A percentile compares a stretch with the other conserved stretches of the same genome.
phyloP scores from a whole-genome alignment of 1,140 invertebrate genomes.

The Oreohelix idahoensis region DNA sequence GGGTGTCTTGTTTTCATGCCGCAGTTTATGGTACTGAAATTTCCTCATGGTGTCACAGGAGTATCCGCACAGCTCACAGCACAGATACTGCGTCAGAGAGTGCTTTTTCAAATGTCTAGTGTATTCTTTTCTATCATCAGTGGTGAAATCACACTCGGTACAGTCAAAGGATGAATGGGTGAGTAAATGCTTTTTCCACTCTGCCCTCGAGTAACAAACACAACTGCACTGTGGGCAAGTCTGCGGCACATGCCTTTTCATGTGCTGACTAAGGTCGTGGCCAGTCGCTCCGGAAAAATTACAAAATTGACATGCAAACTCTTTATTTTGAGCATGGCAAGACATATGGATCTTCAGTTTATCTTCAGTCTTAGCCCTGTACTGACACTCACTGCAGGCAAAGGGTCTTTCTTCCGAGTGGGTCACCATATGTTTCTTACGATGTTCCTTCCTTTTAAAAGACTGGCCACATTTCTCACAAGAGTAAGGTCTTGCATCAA shows the following conservation, averaged over 20 bases:
- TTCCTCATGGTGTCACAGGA: conserved; percentile 28
- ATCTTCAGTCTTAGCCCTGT: conserved; percentile 75
- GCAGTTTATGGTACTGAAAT: conserved; percentile 12
- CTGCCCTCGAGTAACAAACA: not conserved
- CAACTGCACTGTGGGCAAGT: not conserved
- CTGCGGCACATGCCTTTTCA: not conserved
- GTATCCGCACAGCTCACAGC: conserved; percentile 25
- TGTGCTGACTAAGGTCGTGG: conserved; percentile 8
- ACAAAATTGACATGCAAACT: conserved; percentile 7
- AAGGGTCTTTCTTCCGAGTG: conserved; percentile 97
- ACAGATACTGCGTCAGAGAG: not conserved
- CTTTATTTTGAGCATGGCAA: not conserved
- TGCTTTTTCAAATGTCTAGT: not conserved
- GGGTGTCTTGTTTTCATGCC: conserved; percentile 21
- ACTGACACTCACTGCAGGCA: conserved; percentile 89
- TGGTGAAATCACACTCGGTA: conserved; percentile 3
- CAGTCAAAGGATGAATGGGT: not conserved
- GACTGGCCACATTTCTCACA: conserved; percentile 87
- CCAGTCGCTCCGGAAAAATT: not conserved
- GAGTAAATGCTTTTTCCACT: not conserved
- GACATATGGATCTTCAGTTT: not conserved
- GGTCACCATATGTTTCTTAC: conserved; percentile 92
- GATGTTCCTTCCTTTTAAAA: conserved; percentile 90
- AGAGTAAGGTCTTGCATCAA: conserved; percentile 80
- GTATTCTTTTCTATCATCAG: not conserved